These are phyloP conservation scores for Solenopsis fugax DNA, from an alignment of 1,140 invertebrate species.

Conservation along the genomic window DNA sequence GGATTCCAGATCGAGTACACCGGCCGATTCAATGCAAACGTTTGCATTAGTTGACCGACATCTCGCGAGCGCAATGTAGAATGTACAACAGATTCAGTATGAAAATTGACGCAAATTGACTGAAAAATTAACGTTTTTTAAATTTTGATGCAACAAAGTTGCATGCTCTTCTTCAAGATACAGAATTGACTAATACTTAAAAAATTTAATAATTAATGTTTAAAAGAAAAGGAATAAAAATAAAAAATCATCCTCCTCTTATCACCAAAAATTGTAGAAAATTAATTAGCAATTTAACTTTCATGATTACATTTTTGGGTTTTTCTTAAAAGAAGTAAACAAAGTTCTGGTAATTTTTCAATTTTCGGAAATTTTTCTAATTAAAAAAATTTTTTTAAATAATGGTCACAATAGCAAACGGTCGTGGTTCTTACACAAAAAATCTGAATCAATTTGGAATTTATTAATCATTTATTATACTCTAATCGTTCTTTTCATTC, in stretches of 20 bases:
- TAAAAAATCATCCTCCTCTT: no score
- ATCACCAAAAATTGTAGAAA: no score
- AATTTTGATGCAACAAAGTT: background rate
- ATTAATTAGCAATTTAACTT: no score
- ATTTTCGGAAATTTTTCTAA: background rate
- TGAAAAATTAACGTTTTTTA: background rate
- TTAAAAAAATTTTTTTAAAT: background rate
- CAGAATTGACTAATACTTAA: background rate
- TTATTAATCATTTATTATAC: no score
- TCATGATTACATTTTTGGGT: no score
- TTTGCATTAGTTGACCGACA: constrained; percentile 55
- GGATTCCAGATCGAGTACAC: background rate
- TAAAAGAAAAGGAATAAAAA: background rate
- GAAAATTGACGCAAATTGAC: background rate
- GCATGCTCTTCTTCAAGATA: background rate
- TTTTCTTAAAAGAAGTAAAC: no score
- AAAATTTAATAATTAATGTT: background rate
- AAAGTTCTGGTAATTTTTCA: background rate
- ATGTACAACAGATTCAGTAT: background rate
- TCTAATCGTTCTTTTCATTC: background rate
- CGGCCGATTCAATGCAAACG: constrained; percentile 67
- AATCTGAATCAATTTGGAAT: background rate
- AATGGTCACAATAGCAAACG: background rate
- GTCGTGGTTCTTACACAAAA: background rate
- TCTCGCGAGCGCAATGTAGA: background rate